Evolutionary conservation across 30 jellyfish, hydroid and myxozoan species (phyloP).

Genomic region (Sanderia malayensis): DNA sequence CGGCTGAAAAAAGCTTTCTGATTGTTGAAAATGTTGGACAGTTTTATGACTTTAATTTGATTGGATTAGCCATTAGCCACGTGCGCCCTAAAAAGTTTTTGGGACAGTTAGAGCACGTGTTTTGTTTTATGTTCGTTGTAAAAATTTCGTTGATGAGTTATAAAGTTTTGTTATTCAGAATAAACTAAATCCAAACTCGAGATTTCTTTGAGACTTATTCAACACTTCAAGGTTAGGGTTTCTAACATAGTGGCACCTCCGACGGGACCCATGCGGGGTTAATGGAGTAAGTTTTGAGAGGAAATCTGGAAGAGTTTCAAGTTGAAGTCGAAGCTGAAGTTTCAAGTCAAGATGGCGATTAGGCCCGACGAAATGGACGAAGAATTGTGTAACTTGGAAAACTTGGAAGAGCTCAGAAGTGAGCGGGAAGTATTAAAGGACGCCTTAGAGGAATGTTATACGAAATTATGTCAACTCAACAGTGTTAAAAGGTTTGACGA

Average conservation of each 20-base stretch:
- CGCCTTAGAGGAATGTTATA: constrained; percentile 4
- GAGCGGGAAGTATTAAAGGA: constrained; percentile 24
- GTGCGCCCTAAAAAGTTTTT: too few relatives aligned
- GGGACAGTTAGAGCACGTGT: too few relatives aligned
- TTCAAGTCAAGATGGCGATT: constrained; percentile 2
- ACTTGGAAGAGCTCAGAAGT: background rate
- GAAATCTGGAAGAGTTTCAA: background rate
- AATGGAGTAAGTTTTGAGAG: background rate
- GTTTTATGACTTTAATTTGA: too few relatives aligned
- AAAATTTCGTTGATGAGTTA: too few relatives aligned
- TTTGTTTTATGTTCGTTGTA: too few relatives aligned
- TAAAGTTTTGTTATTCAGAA: too few relatives aligned
- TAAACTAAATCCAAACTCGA: too few relatives aligned
- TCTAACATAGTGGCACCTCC: constrained; percentile 64
- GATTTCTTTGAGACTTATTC: too few relatives aligned
- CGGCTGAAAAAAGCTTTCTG: too few relatives aligned
- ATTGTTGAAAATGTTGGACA: too few relatives aligned
- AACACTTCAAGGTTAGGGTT: too few relatives aligned
- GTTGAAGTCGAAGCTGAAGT: background rate
- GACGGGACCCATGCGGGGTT: constrained; percentile 42
- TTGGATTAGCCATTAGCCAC: too few relatives aligned
- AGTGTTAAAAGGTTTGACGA: background rate
- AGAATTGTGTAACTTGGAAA: background rate
- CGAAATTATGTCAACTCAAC: background rate
- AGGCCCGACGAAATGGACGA: background rate